These are phyloP conservation scores for Otocyon megalotis DNA, from an alignment of 2,113 vertebrate species.

Conservation along the genomic window DNA sequence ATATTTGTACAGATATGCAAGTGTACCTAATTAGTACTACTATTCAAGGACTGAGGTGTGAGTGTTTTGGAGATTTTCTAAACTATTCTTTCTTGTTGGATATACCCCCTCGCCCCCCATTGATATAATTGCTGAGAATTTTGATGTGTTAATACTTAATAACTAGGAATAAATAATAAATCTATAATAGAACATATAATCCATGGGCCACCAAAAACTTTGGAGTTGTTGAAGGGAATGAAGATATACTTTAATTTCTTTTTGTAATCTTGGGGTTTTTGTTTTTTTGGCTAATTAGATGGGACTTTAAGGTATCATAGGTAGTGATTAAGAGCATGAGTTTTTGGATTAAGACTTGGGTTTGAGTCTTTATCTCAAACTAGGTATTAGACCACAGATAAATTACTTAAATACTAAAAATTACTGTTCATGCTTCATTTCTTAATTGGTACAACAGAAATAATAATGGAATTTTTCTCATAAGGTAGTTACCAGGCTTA, in stretches of 20 bases:
- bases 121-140: background rate
- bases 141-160: background rate
- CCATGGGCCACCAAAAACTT: background rate
- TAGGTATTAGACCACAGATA: background rate
- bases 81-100: background rate
- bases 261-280: background rate
- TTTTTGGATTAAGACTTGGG: background rate
- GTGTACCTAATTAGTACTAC: background rate
- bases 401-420: background rate
- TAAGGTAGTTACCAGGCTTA: background rate
- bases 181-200: background rate
- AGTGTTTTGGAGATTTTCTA: background rate
- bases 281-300: background rate
- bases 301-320: background rate
- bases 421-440: background rate
- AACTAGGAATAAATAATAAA: background rate
- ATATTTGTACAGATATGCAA: background rate
- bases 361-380: background rate
- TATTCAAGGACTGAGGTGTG: background rate
- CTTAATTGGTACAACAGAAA: background rate
- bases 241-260: background rate
- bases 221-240: background rate
- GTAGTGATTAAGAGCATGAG: background rate
- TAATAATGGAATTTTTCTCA: background rate
- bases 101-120: background rate